Conservation (phyloP, 1,140 invertebrate genomes). For the Lepidurus arcticus region DNA sequence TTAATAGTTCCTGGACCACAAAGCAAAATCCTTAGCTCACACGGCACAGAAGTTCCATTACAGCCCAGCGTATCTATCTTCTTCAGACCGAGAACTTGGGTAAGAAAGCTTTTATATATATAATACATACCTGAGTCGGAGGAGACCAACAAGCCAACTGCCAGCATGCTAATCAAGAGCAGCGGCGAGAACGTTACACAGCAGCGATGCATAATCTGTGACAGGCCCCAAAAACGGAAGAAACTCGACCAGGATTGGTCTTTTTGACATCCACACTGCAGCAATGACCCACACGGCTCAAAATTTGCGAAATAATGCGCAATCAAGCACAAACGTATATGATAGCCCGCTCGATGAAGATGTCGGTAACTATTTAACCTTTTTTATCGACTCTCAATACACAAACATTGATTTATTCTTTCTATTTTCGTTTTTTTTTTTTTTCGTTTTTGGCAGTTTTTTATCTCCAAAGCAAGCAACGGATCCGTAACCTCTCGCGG, state of each 20-base stretch:
- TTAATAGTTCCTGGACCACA: not conserved
- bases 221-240: not conserved
- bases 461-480: not conserved
- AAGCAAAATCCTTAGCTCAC: too few species aligned
- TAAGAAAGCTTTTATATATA: conserved; percentile 5
- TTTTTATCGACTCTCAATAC: not conserved
- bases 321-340: too few species aligned
- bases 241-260: not conserved
- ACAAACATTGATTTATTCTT: too few species aligned
- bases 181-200: conserved; percentile 7
- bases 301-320: too few species aligned
- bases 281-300: too few species aligned
- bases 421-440: not conserved
- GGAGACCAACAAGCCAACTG: not conserved
- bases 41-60: not conserved
- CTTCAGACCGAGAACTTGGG: not conserved
- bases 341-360: too few species aligned
- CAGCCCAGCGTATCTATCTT: not conserved
- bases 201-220: conserved; percentile 21
- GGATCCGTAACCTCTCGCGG: not conserved
- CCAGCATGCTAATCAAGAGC: conserved; percentile 18
- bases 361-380: too few species aligned
- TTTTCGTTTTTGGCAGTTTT: not conserved
- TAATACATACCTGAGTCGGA: conserved; percentile 8
- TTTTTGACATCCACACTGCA: too few species aligned